phyloP scores from a whole-genome alignment of 2,888 invertebrate genomes.

The Spilarctia lutea region DNA sequence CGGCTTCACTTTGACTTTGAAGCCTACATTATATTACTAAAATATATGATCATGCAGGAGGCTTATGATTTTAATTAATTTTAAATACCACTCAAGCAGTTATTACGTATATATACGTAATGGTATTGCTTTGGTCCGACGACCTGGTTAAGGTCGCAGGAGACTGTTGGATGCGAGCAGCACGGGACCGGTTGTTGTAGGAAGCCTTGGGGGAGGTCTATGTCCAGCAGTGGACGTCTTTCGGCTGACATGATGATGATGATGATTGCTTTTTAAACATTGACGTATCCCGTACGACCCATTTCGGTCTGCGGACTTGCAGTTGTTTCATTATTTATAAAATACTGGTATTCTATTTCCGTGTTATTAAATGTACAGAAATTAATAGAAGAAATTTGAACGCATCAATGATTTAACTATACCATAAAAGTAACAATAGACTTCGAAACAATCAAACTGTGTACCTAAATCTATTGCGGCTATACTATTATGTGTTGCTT shows the following conservation, averaged over 20 bases:
- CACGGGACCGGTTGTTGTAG: too few species aligned
- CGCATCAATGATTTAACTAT: not conserved
- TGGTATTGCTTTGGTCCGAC: too few species aligned
- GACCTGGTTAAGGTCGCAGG: too few species aligned
- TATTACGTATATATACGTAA: constrained; percentile 48
- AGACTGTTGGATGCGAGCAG: too few species aligned
- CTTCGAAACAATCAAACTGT: not conserved
- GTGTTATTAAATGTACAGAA: not conserved
- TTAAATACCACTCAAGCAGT: constrained; percentile 58
- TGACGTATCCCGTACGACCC: constrained; percentile 5
- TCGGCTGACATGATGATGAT: too few species aligned
- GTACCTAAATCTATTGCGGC: not conserved
- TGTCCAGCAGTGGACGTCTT: too few species aligned
- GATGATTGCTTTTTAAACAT: constrained; percentile 3
- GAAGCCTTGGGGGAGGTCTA: too few species aligned
- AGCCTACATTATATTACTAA: constrained; percentile 24
- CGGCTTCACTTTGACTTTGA: constrained; percentile 24
- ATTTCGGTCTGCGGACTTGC: constrained; percentile 6
- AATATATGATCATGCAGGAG: constrained; percentile 59
- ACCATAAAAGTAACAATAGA: not conserved
- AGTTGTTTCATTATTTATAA: not conserved
- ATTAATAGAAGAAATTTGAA: not conserved
- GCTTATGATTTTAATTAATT: constrained; percentile 52
- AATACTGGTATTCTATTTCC: not conserved
- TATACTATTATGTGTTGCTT: too few species aligned